Evolutionary conservation across 2,797 vertebrate species (phyloP).

Genomic region (Onychomys leucogaster): DNA sequence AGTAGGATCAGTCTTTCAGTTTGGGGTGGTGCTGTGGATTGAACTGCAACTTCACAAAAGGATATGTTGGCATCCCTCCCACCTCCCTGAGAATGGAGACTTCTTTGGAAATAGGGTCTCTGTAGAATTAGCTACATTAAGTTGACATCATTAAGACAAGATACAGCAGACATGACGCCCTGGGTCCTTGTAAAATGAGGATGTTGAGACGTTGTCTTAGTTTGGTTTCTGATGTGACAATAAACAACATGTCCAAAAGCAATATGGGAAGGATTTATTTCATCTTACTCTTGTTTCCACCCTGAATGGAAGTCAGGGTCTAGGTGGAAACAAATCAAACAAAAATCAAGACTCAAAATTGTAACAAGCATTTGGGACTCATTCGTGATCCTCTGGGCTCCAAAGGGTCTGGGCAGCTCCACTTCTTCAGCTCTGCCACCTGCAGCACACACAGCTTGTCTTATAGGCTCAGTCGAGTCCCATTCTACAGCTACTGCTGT

Average conservation of each 20-base stretch:
- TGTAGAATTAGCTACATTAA: neutral
- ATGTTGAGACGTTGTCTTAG: neutral
- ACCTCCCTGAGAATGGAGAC: neutral
- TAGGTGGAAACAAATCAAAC: neutral
- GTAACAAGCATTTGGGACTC: neutral
- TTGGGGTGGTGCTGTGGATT: neutral
- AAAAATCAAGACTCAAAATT: neutral
- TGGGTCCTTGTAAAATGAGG: neutral
- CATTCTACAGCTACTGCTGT: neutral
- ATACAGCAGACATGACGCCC: neutral
- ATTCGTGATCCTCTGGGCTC: neutral
- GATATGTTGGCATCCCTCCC: neutral
- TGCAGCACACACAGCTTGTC: neutral
- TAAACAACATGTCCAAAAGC: neutral
- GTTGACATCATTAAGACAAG: neutral
- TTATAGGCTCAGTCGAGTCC: neutral
- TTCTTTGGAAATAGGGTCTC: conserved; percentile 26
- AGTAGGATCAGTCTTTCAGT: neutral
- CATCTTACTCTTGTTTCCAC: neutral
- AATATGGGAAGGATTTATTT: neutral
- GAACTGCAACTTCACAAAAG: neutral
- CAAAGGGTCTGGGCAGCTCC: neutral
- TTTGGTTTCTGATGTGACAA: neutral
- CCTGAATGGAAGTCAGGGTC: neutral
- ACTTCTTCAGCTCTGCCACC: neutral